A percentile compares a stretch with the other conserved stretches of the same genome.
Evolutionary conservation across 2,797 vertebrate species (phyloP).

Genomic region (Gymnothorax reevesii): DNA sequence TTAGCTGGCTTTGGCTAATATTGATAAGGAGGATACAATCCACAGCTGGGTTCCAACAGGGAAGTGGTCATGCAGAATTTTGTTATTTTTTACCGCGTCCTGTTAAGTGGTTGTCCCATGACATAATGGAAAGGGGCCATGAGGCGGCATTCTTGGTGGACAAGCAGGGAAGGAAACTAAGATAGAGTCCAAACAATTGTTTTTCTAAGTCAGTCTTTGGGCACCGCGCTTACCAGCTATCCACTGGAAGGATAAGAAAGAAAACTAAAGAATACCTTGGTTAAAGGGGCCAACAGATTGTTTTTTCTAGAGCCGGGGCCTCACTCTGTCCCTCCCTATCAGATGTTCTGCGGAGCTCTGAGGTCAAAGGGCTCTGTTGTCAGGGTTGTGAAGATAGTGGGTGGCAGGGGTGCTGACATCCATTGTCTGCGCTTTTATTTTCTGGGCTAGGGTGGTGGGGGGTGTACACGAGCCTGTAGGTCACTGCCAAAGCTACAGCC

Average conservation of each 20-base stretch:
- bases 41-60: background rate
- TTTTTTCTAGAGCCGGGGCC: conserved; percentile 11
- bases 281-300: conserved; percentile 11
- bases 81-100: background rate
- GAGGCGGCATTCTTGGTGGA: background rate
- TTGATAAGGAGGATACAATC: background rate
- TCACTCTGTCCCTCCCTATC: conserved; percentile 22
- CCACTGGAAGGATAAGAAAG: background rate
- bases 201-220: conserved; percentile 9
- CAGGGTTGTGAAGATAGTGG: conserved; percentile 40
- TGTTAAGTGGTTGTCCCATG: no score
- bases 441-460: background rate
- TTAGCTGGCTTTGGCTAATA: background rate
- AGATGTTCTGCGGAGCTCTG: background rate
- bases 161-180: background rate
- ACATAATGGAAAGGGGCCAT: background rate
- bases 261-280: background rate
- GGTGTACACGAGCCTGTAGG: background rate
- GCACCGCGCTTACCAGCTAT: background rate
- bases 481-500: background rate
- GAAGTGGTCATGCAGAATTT: background rate
- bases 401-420: conserved; percentile 11
- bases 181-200: background rate
- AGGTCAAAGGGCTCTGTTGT: conserved; percentile 51
- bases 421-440: conserved; percentile 15